Percentiles rank a stretch among this genome's conserved stretches.
phyloP scores from a whole-genome alignment of 2,797 vertebrate genomes.

The Lophura swinhoii region DNA sequence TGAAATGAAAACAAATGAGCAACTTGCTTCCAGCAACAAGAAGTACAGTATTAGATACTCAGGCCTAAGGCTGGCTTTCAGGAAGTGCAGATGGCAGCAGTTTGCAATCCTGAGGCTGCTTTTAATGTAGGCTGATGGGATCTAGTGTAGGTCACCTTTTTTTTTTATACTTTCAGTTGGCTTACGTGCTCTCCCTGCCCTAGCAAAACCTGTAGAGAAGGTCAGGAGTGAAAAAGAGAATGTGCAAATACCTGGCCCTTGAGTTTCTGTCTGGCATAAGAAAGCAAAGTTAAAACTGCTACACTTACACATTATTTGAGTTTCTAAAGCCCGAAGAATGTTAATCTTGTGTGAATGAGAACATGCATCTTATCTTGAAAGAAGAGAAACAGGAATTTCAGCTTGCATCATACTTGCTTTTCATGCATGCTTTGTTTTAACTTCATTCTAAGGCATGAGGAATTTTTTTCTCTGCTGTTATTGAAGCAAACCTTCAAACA shows the following conservation, averaged over 20 bases:
- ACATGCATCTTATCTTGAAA: neutral
- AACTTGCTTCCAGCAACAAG: neutral
- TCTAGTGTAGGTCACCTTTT: neutral
- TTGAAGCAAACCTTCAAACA: neutral
- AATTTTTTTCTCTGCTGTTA: neutral
- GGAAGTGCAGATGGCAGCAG: neutral
- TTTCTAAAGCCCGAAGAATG: neutral
- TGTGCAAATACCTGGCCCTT: neutral
- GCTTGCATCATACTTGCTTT: neutral
- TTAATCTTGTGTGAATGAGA: neutral
- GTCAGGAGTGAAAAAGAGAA: neutral
- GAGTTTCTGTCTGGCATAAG: neutral
- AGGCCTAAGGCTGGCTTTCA: neutral
- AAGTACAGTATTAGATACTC: neutral
- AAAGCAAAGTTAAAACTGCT: neutral
- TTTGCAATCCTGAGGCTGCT: neutral
- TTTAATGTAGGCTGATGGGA: neutral
- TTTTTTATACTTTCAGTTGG: neutral
- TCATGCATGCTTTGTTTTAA: no score
- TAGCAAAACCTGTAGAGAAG: neutral
- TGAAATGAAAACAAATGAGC: neutral
- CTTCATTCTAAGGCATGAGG: neutral
- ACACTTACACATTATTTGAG: neutral
- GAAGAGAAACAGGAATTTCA: neutral
- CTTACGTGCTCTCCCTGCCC: neutral